Percentiles rank a stretch among this genome's conserved stretches.
These are phyloP conservation scores for Meta bourneti DNA, from an alignment of 2,888 invertebrate species.

Conservation along the genomic window DNA sequence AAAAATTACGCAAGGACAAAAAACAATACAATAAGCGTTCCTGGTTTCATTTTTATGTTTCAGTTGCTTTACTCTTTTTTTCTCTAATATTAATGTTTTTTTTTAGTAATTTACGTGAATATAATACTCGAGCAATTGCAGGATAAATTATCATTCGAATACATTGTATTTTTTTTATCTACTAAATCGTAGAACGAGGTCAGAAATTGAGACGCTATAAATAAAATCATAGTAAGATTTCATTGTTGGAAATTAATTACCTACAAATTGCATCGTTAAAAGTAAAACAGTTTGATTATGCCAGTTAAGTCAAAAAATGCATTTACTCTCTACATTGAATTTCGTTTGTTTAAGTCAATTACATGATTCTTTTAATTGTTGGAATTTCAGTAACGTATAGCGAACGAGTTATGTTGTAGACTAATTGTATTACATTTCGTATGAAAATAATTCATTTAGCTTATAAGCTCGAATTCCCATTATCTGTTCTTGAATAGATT, in stretches of 20 bases:
- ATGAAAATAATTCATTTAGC: not conserved
- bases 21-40: not conserved
- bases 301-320: not conserved
- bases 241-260: no score
- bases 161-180: not conserved
- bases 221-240: not conserved
- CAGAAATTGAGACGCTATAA: not conserved
- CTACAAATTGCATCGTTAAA: not conserved
- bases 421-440: not conserved
- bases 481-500: not conserved
- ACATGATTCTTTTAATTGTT: not conserved
- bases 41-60: not conserved
- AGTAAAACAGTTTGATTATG: not conserved
- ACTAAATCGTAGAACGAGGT: not conserved
- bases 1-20: not conserved
- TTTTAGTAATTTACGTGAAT: not conserved
- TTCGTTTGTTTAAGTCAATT: not conserved
- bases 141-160: not conserved
- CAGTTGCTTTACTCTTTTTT: not conserved
- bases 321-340: not conserved
- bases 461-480: not conserved
- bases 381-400: not conserved
- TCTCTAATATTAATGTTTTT: not conserved
- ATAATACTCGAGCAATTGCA: not conserved
- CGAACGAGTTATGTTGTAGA: not conserved